A percentile compares a stretch with the other conserved stretches of the same genome.
Conservation (phyloP, 2,888 invertebrate species). For the Chironomus tentans region DNA sequence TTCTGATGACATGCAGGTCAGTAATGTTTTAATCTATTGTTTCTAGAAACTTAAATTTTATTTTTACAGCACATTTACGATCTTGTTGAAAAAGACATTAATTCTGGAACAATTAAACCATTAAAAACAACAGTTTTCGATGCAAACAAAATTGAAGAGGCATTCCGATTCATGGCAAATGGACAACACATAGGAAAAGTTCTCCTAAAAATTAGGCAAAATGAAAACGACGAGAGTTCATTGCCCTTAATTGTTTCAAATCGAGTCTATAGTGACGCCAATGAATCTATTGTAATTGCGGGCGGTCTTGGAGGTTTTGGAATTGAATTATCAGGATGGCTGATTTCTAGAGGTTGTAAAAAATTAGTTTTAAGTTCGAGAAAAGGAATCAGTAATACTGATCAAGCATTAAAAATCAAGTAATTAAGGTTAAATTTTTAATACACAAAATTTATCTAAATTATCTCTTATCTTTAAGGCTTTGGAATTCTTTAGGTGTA, state of each 20-base stretch:
- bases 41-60: too few species aligned
- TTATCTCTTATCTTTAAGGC: conserved; percentile 37
- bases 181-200: conserved; percentile 77
- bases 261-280: conserved; percentile 35
- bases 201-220: conserved; percentile 39
- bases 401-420: conserved; percentile 67
- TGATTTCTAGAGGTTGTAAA: conserved; percentile 70
- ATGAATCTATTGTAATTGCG: conserved; percentile 49
- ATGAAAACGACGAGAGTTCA: conserved; percentile 31
- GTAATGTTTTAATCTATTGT: too few species aligned
- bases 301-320: conserved; percentile 91
- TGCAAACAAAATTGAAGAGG: conserved; percentile 57
- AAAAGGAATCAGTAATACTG: conserved; percentile 68
- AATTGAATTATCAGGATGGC: conserved; percentile 77
- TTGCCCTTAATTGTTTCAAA: conserved; percentile 34
- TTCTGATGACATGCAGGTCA: conserved; percentile 44
- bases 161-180: conserved; percentile 55
- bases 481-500: conserved; percentile 64
- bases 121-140: conserved; percentile 55
- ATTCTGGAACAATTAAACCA: conserved; percentile 58
- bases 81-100: conserved; percentile 52
- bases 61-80: conserved; percentile 37
- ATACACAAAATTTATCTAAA: conserved; percentile 32
- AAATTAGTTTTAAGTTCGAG: conserved; percentile 73
- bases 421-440: conserved; percentile 31